phyloP scores from a whole-genome alignment of 2,797 vertebrate species.

The Pangasius djambal region DNA sequence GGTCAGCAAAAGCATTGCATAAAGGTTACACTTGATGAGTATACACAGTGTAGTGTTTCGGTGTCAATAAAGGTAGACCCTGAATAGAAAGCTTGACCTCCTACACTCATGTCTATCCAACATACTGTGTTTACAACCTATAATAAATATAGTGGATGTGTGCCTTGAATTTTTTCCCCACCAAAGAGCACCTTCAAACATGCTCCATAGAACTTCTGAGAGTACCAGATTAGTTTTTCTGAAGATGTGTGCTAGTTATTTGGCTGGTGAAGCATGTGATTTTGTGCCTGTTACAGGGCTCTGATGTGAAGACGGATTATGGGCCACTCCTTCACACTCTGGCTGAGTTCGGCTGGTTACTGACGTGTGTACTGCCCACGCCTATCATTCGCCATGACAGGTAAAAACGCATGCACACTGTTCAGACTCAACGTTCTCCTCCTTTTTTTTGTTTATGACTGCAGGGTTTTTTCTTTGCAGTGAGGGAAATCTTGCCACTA shows the following conservation, averaged over 20 bases:
- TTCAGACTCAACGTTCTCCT: not conserved
- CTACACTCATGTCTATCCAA: too few relatives aligned
- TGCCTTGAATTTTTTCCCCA: too few relatives aligned
- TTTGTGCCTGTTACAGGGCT: conserved; percentile 73
- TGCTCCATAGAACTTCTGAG: too few relatives aligned
- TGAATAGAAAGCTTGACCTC: not conserved
- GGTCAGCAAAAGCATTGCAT: conserved; percentile 69
- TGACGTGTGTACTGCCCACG: conserved; percentile 93
- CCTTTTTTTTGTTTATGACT: not conserved
- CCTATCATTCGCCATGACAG: conserved; percentile 93
- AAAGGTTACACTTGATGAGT: not conserved
- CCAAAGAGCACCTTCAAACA: too few relatives aligned
- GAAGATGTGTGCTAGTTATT: conserved; percentile 5
- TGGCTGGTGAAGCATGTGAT: not conserved
- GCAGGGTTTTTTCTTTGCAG: conserved; percentile 70
- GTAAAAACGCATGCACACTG: conserved; percentile 68
- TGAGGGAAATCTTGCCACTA: conserved; percentile 94
- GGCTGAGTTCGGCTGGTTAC: conserved; percentile 97
- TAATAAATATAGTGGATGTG: not conserved
- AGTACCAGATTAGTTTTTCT: too few relatives aligned
- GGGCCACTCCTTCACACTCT: conserved; percentile 93
- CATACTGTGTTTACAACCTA: not conserved
- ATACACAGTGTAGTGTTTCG: not conserved
- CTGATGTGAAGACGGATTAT: conserved; percentile 91
- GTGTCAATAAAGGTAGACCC: not conserved